Conservation (phyloP, 2,797 vertebrate genomes). For the Amphiprion clarkii region DNA sequence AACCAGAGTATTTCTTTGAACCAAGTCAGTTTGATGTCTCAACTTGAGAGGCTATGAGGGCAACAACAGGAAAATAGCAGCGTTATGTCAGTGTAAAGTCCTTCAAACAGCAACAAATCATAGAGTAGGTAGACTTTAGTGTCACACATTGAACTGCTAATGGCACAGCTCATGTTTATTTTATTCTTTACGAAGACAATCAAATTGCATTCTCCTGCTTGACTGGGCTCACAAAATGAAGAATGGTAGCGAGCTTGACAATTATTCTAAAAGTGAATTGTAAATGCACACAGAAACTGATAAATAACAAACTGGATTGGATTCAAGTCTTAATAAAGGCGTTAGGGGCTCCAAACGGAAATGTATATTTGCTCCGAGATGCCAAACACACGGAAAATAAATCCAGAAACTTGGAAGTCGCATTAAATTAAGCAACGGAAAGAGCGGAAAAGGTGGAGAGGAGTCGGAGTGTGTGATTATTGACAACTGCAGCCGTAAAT, state of each 20-base stretch:
- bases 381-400: constrained; percentile 12
- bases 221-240: constrained; percentile 12
- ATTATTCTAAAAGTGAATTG: constrained; percentile 26
- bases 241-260: not conserved
- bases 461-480: constrained; percentile 3
- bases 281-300: constrained; percentile 21
- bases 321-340: constrained; percentile 9
- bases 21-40: not conserved
- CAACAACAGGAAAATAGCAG: constrained; percentile 1
- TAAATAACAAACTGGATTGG: constrained; percentile 2
- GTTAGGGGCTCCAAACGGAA: not conserved
- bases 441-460: constrained; percentile 3
- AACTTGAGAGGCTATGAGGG: not conserved
- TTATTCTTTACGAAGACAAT: constrained; percentile 22
- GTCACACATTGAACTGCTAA: constrained; percentile 23
- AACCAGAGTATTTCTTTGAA: not conserved
- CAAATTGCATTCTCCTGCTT: constrained; percentile 17
- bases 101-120: constrained; percentile 27
- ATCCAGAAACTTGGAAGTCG: constrained; percentile 13
- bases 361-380: constrained; percentile 11
- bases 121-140: not conserved
- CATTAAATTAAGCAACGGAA: constrained; percentile 13
- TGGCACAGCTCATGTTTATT: constrained; percentile 34
- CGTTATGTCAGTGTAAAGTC: not conserved
- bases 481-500: constrained; percentile 30